These are phyloP conservation scores for Ooceraea biroi DNA, from an alignment of 1,140 invertebrate species.

Conservation along the genomic window DNA sequence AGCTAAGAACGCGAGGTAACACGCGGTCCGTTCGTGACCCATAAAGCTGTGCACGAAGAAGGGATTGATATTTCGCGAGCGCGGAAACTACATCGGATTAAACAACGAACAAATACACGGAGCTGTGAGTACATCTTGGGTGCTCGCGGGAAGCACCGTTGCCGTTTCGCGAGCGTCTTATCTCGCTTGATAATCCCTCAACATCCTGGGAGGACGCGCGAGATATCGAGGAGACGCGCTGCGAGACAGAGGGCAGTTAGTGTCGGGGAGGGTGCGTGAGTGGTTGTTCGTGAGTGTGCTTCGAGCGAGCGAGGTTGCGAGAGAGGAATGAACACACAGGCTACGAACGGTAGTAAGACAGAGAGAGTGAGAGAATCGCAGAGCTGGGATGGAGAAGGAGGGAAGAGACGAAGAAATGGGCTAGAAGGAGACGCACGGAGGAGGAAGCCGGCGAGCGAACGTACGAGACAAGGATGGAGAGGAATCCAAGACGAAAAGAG, in stretches of 20 bases:
- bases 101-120: neutral
- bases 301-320: neutral
- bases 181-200: neutral
- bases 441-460: neutral
- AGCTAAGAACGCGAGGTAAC: neutral
- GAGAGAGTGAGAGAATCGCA: slow-evolving; percentile 11
- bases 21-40: neutral
- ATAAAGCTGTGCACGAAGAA: neutral
- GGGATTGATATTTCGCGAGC: neutral
- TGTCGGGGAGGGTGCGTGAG: slow-evolving; percentile 10
- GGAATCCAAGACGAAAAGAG: slow-evolving; percentile 3
- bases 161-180: neutral
- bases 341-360: neutral
- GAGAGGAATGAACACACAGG: slow-evolving; percentile 29
- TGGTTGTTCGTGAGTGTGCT: slow-evolving; percentile 13
- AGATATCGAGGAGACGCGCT: neutral
- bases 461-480: slow-evolving; percentile 22
- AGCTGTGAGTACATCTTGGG: neutral
- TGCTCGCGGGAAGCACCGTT: neutral
- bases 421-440: slow-evolving; percentile 11
- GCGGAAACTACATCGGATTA: neutral
- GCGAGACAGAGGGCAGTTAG: slow-evolving; percentile 60
- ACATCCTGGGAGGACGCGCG: neutral
- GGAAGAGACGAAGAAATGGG: slow-evolving; percentile 22
- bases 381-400: neutral